Conservation (phyloP, 2,113 vertebrate genomes). For the Rousettus leschenaultii region DNA sequence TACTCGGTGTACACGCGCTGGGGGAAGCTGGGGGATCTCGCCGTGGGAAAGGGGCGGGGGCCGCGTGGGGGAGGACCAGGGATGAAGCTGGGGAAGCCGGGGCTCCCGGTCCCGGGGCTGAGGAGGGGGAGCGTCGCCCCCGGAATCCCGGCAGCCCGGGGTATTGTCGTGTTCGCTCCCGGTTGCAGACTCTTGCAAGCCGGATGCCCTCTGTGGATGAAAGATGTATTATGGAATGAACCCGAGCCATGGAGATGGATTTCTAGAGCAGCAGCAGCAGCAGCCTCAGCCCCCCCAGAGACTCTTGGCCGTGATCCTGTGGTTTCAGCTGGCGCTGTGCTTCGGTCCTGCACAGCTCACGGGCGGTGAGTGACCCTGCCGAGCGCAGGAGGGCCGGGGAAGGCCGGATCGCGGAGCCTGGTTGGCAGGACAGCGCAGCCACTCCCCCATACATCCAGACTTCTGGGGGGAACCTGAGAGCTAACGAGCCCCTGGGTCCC, state of each 20-base stretch:
- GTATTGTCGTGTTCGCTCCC: constrained; percentile 42
- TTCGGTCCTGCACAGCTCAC: constrained; percentile 81
- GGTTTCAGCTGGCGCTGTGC: constrained; percentile 80
- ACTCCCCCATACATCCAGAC: neutral
- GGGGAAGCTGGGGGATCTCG: neutral
- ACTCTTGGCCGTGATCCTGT: constrained; percentile 74
- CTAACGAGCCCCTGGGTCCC: neutral
- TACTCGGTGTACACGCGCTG: constrained; percentile 21
- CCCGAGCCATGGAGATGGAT: constrained; percentile 76
- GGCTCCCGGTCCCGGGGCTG: neutral
- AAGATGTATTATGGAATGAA: constrained; percentile 86
- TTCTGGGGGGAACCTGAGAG: neutral
- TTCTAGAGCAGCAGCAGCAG: constrained; percentile 70
- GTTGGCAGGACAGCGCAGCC: neutral
- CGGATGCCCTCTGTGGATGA: constrained; percentile 81
- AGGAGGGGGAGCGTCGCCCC: neutral
- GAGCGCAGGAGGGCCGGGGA: neutral
- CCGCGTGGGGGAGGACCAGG: neutral
- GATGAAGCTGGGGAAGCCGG: constrained; percentile 12
- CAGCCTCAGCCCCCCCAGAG: constrained; percentile 69
- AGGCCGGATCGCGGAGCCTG: neutral
- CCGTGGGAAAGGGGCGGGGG: constrained; percentile 35
- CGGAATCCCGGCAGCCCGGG: neutral
- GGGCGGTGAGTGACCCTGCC: constrained; percentile 79
- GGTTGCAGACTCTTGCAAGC: constrained; percentile 79